Percentiles rank a stretch among this genome's conserved stretches.
These are phyloP conservation scores for Erebia palarica DNA, from an alignment of 2,888 invertebrate species.

Conservation along the genomic window DNA sequence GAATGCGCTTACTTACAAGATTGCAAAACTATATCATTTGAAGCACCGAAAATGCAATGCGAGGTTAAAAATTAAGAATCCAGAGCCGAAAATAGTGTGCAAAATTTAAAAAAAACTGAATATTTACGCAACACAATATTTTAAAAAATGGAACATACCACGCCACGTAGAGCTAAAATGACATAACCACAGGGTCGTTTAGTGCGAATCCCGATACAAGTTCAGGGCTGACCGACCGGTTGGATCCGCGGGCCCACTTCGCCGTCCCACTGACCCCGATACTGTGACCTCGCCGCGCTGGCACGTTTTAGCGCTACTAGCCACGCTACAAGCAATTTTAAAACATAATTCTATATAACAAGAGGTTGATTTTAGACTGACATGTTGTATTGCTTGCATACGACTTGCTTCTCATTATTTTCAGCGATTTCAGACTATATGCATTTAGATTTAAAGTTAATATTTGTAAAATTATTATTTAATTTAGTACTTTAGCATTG, in stretches of 20 bases:
- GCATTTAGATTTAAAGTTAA: neutral
- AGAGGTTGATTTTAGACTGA: slow-evolving; percentile 1
- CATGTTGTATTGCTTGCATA: neutral
- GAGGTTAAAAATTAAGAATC: neutral
- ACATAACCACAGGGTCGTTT: slow-evolving; percentile 30
- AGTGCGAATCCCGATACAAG: slow-evolving; percentile 56
- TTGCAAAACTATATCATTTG: no score
- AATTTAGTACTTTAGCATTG: slow-evolving; percentile 3
- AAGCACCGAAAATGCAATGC: no score
- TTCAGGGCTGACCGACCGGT: slow-evolving; percentile 67
- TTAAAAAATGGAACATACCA: slow-evolving; percentile 15
- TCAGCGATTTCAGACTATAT: slow-evolving; percentile 1
- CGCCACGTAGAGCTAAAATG: slow-evolving; percentile 28
- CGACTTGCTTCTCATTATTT: neutral
- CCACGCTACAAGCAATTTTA: neutral
- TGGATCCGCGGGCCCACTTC: slow-evolving; percentile 49
- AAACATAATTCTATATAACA: neutral
- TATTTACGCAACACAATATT: neutral
- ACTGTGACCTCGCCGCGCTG: slow-evolving; percentile 44
- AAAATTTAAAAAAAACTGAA: neutral
- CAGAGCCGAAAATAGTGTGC: neutral
- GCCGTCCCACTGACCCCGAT: slow-evolving; percentile 38
- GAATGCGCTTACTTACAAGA: no score
- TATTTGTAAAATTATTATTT: neutral
- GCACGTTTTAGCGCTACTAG: slow-evolving; percentile 28